A percentile compares a stretch with the other conserved stretches of the same genome.
phyloP scores from a whole-genome alignment of 2,113 vertebrate genomes.

The Sturnus vulgaris region DNA sequence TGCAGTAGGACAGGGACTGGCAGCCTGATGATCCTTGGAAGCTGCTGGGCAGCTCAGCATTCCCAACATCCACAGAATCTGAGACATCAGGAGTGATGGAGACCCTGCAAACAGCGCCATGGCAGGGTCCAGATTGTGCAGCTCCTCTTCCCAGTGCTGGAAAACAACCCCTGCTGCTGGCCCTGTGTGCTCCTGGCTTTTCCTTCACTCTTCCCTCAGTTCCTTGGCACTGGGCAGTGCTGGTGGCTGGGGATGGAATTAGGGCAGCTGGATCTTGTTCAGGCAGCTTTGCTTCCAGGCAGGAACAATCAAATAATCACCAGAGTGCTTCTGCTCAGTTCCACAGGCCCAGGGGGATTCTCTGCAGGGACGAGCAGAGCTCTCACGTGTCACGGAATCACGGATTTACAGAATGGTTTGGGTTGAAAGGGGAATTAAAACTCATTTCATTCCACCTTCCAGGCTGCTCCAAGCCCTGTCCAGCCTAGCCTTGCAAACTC shows the following conservation, averaged over 20 bases:
- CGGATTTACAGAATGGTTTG: not conserved
- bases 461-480: not conserved
- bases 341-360: not conserved
- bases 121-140: not conserved
- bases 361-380: not conserved
- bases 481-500: not conserved
- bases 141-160: not conserved
- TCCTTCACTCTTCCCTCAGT: not conserved
- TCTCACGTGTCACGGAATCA: not conserved
- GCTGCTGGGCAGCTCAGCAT: not conserved
- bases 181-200: not conserved
- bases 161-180: not conserved
- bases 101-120: not conserved
- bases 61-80: rapidly evolving
- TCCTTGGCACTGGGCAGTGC: not conserved
- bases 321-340: not conserved
- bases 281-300: not conserved
- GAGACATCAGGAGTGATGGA: not conserved
- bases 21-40: not conserved
- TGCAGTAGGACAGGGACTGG: not conserved
- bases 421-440: not conserved
- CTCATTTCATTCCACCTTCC: rapidly evolving
- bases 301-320: not conserved
- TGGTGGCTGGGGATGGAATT: not conserved
- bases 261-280: not conserved